These are phyloP conservation scores for Emmelina monodactyla DNA, from an alignment of 2,888 invertebrate species.

Conservation along the genomic window DNA sequence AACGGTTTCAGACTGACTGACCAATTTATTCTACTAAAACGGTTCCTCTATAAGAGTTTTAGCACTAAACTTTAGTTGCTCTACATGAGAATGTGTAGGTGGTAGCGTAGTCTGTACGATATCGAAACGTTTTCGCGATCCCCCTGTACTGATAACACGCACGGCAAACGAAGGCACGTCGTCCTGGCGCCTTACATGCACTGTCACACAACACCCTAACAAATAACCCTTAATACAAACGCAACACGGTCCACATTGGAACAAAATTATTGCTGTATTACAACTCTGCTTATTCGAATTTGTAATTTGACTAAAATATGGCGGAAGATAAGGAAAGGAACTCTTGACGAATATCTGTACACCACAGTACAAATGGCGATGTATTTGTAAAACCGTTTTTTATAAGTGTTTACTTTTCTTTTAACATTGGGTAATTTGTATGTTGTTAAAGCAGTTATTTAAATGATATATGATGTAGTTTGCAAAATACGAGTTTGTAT, in stretches of 20 bases:
- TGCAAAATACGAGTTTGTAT: too few species aligned
- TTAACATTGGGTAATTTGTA: too few species aligned
- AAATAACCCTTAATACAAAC: not conserved
- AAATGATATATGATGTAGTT: too few species aligned
- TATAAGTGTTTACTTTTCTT: slow-evolving; percentile 18
- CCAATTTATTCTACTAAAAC: too few species aligned
- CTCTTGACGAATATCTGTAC: slow-evolving; percentile 41
- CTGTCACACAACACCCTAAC: not conserved
- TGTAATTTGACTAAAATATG: slow-evolving; percentile 64
- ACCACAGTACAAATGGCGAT: slow-evolving; percentile 11
- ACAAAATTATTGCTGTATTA: slow-evolving; percentile 2
- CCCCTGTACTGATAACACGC: slow-evolving; percentile 53
- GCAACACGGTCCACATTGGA: not conserved
- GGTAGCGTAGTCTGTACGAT: slow-evolving; percentile 36
- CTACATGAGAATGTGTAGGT: too few species aligned
- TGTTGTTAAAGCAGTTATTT: too few species aligned
- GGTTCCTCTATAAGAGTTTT: too few species aligned
- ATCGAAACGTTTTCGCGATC: slow-evolving; percentile 41
- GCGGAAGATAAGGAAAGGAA: slow-evolving; percentile 43
- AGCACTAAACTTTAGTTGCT: too few species aligned
- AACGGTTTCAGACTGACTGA: too few species aligned
- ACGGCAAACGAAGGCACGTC: slow-evolving; percentile 51
- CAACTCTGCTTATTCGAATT: too few species aligned
- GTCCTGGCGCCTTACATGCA: not conserved
- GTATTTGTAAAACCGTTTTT: slow-evolving; percentile 21